Base-by-base conservation (phyloP, 1,140 invertebrate genomes). In the Drosophila virilis region DNA sequence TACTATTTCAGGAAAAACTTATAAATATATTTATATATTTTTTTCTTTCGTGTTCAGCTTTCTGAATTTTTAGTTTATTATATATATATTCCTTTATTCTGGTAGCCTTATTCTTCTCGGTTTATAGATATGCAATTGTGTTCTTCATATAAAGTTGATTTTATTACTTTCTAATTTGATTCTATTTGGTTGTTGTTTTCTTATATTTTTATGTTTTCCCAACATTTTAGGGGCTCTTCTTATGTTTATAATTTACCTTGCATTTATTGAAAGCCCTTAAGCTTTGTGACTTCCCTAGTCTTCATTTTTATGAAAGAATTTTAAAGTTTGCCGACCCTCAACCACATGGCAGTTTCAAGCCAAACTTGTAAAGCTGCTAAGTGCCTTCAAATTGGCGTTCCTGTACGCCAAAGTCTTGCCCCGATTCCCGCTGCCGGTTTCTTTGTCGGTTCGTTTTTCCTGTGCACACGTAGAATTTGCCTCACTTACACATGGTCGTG, bases 301-400 rank as follows among this genome's bases (percentile, higher is more conserved):
- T 13, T 10, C 6, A 37, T 12, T 10, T 22, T 12, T 48, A 28
- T 48, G 8, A 9, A 28, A 48, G 46, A 12, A 28, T 48, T 48
- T 48, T 32, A 12, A 40, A 33, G 33, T 62, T 43, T 64, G n/a
- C n/a, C 8, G 37, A 3, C 46, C n/a, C 46, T 8, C 5, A 15
- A 9, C 48, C 48, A 46, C 43, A 50, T 50, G 46, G 13, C 50
- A 55, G 42, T 46, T 12, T 17, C 5, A 65, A 50, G 61, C 46
- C 22, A 28, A 57, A 65, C 45, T 72, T 73, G 70, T 73, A 43
- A 73, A 73, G 55, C 54, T 52, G 54, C 33, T 66, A 67, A 67
- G 64, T 73, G 70, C 66, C 54, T 73, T 52, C 12, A 17, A 73
- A 73, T 73, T 67, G 62, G 62, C 45, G 65, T 59, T 59, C 28